Evolutionary conservation across 2,113 vertebrate genomes (phyloP).

Genomic region (Pachyramphus minor): DNA sequence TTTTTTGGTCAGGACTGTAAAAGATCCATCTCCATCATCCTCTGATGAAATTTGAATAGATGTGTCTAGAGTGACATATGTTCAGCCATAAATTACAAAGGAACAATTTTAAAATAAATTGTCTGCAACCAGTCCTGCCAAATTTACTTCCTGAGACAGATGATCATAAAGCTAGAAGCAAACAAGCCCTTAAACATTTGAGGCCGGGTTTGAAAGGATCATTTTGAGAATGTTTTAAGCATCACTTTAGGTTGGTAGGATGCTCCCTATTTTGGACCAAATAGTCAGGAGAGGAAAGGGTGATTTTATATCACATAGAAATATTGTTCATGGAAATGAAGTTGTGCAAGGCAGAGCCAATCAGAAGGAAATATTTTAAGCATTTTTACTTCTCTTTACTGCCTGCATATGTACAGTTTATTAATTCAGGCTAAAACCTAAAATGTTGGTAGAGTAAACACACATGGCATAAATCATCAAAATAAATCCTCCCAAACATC

Average conservation of each 20-base stretch:
- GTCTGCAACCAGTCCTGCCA: not conserved
- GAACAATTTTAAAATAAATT: slow-evolving; percentile 39
- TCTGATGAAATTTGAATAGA: slow-evolving; percentile 39
- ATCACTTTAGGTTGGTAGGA: not conserved
- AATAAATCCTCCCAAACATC: slow-evolving; percentile 49
- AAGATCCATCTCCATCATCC: not conserved
- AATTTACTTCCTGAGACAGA: slow-evolving; percentile 27
- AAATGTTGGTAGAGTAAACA: slow-evolving; percentile 4
- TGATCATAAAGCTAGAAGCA: slow-evolving; percentile 25
- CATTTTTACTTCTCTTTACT: slow-evolving; percentile 2
- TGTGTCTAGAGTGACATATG: slow-evolving; percentile 32
- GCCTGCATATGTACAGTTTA: not conserved
- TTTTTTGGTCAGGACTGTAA: not conserved
- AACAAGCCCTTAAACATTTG: slow-evolving; percentile 16
- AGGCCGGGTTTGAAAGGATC: not conserved
- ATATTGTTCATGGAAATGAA: not conserved
- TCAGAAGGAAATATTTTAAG: not conserved
- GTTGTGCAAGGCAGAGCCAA: not conserved
- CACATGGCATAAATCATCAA: slow-evolving; percentile 44
- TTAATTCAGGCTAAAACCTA: slow-evolving; percentile 10
- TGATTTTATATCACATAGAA: not conserved
- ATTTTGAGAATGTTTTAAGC: not conserved
- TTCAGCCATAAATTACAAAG: slow-evolving; percentile 30
- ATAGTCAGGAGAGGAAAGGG: not conserved
- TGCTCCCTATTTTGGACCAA: not conserved